phyloP scores from a whole-genome alignment of 2,888 invertebrate genomes.

The Trachelus troglodyta region DNA sequence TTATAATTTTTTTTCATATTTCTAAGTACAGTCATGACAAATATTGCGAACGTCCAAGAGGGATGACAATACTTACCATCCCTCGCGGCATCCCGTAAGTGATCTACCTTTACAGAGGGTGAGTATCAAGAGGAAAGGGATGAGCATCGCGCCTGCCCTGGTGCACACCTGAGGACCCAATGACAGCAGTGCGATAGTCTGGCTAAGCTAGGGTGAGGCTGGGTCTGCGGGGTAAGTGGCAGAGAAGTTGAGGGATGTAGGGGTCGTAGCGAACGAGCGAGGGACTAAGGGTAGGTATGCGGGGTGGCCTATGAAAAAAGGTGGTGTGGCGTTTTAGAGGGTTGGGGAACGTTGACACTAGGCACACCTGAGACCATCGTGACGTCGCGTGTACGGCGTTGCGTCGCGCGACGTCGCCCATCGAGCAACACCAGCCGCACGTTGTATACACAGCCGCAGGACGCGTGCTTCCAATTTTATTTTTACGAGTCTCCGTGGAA shows the following conservation, averaged over 20 bases:
- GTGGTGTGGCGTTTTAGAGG: background rate
- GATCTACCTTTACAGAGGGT: background rate
- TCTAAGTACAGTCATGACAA: background rate
- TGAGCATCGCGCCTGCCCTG: background rate
- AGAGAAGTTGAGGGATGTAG: background rate
- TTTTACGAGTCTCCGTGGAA: conserved; percentile 4
- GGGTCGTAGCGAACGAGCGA: background rate
- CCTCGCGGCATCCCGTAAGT: background rate
- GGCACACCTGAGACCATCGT: conserved; percentile 8
- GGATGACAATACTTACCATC: background rate
- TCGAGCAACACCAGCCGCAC: background rate
- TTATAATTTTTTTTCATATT: background rate
- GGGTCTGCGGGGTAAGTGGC: background rate
- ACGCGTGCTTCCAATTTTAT: conserved; percentile 10
- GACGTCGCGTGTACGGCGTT: background rate
- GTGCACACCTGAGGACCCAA: conserved; percentile 1
- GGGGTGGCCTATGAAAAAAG: background rate
- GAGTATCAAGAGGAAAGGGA: background rate
- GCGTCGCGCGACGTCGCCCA: background rate
- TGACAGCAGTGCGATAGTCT: background rate
- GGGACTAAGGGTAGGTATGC: background rate
- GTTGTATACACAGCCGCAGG: background rate
- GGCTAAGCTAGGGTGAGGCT: background rate
- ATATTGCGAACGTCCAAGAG: background rate
- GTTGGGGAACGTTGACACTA: background rate